Evolutionary conservation across 2,888 invertebrate species (phyloP).

Genomic region (Drosophila dives): DNA sequence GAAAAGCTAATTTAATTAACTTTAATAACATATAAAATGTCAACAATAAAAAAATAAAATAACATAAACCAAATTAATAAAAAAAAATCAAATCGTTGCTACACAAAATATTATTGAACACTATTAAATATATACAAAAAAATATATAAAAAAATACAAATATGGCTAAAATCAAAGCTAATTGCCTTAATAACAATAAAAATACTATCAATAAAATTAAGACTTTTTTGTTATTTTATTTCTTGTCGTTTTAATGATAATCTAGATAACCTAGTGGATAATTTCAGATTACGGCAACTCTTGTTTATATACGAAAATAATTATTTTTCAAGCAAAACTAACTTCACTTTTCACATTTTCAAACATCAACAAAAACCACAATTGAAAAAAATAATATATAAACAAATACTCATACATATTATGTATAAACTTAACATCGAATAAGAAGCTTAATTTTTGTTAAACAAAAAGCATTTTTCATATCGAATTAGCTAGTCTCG

Average conservation of each 20-base stretch:
- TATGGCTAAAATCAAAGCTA: not conserved
- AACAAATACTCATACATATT: not conserved
- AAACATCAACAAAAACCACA: too few relatives aligned
- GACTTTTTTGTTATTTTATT: not conserved
- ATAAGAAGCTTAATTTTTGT: not conserved
- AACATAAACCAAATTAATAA: too few relatives aligned
- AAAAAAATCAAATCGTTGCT: too few relatives aligned
- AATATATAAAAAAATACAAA: too few relatives aligned
- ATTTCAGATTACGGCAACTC: too few relatives aligned
- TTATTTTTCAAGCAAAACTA: not conserved
- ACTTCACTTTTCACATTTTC: too few relatives aligned
- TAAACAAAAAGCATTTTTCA: not conserved
- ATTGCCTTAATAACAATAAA: not conserved
- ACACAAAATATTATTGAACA: too few relatives aligned
- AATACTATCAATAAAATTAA: not conserved
- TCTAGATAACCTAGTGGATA: not conserved
- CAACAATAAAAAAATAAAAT: too few relatives aligned
- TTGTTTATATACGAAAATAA: not conserved
- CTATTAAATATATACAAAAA: too few relatives aligned
- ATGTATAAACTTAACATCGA: not conserved
- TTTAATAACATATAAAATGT: too few relatives aligned
- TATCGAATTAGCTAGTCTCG: too few relatives aligned
- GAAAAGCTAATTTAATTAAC: too few relatives aligned
- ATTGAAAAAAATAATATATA: not conserved
- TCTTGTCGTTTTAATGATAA: not conserved